Evolutionary conservation across 2,113 vertebrate species (phyloP).

Genomic region (Pontoporia blainvillei): DNA sequence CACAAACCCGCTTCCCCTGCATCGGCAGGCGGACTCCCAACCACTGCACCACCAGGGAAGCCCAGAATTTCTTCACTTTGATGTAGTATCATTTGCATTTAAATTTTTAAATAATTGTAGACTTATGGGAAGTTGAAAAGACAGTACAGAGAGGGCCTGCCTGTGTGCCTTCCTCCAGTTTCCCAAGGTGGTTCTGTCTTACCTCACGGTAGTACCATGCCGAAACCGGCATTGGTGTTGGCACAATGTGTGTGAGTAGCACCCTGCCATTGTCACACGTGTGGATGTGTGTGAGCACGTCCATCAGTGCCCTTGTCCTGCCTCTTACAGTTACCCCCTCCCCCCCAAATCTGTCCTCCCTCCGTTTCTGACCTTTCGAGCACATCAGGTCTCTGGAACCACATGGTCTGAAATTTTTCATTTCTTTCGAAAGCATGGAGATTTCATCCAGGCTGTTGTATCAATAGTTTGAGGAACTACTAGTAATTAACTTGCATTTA

Average conservation of each 20-base stretch:
- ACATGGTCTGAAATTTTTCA: neutral
- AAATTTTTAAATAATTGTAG: neutral
- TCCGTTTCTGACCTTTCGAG: neutral
- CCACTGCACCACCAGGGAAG: too few relatives aligned
- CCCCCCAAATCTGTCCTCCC: too few relatives aligned
- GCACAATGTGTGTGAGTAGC: neutral
- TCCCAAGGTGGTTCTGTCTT: neutral
- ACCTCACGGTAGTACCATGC: accelerated
- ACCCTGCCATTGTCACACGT: accelerated
- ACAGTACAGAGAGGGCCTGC: neutral
- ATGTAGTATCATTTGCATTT: neutral
- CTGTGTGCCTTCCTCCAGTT: neutral
- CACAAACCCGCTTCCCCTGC: too few relatives aligned
- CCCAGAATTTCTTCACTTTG: neutral
- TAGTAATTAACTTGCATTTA: neutral
- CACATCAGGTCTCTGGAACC: neutral
- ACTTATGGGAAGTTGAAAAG: neutral
- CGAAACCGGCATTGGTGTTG: neutral
- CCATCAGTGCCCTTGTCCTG: neutral
- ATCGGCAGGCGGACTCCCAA: too few relatives aligned
- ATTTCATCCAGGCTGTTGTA: neutral
- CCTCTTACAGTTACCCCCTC: neutral
- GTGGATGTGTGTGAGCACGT: accelerated
- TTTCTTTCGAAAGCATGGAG: neutral
- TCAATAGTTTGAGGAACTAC: neutral